Evolutionary conservation across 2,888 invertebrate species (phyloP).

Genomic region (Caradrina clavipalpis): DNA sequence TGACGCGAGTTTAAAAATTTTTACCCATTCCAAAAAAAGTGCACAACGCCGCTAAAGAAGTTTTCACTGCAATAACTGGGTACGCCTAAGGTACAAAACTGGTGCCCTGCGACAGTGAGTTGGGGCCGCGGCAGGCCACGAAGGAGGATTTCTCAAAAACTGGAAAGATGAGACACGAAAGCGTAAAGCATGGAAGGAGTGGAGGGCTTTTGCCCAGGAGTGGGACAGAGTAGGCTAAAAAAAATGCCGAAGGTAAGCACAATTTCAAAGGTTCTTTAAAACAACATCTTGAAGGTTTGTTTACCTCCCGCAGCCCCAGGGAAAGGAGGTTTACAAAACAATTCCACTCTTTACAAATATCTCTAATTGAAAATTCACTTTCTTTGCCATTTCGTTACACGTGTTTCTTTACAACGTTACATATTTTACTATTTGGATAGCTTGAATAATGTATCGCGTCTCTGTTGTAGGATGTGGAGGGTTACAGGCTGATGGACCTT

Average conservation of each 20-base stretch:
- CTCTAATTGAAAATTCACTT: conserved; percentile 51
- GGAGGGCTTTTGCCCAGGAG: too few species aligned
- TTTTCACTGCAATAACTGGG: too few species aligned
- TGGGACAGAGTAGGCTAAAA: too few species aligned
- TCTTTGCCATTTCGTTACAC: conserved; percentile 27
- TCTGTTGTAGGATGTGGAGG: conserved; percentile 1
- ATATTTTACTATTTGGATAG: conserved; percentile 23
- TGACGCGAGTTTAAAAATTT: too few species aligned
- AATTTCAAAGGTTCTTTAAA: neutral
- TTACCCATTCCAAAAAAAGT: too few species aligned
- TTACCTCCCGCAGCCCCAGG: conserved; percentile 19
- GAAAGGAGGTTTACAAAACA: conserved; percentile 36
- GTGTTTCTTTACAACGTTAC: conserved; percentile 20
- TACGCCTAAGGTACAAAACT: too few species aligned
- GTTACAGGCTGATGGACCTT: conserved; percentile 7
- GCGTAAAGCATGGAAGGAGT: too few species aligned
- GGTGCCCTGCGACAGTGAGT: too few species aligned
- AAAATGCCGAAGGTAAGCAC: neutral
- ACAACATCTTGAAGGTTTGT: conserved; percentile 19
- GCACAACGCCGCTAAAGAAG: too few species aligned
- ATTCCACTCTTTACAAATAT: conserved; percentile 40
- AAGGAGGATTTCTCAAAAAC: too few species aligned
- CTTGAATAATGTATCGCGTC: conserved; percentile 10
- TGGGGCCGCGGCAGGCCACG: too few species aligned
- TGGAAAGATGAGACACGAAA: too few species aligned